These are phyloP conservation scores for Monochamus saltuarius DNA, from an alignment of 1,140 invertebrate genomes.

Conservation along the genomic window DNA sequence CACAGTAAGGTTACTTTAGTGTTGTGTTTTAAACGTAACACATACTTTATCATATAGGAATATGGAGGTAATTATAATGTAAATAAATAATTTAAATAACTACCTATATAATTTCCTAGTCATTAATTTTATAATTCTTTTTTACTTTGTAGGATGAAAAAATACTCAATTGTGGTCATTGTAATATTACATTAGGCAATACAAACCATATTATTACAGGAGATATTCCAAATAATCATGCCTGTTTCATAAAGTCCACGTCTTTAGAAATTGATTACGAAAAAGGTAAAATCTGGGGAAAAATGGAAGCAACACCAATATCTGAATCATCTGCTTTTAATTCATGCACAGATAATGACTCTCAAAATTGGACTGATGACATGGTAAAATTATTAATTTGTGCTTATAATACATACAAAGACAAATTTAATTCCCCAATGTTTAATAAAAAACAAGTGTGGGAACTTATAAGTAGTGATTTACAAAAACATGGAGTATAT, in stretches of 20 bases:
- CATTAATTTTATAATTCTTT: no score
- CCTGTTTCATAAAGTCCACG: background rate
- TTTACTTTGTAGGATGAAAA: no score
- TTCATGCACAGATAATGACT: background rate
- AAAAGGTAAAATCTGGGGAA: background rate
- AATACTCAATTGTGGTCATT: no score
- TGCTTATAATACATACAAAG: background rate
- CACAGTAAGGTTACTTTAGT: no score
- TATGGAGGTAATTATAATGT: no score
- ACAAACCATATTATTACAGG: no score
- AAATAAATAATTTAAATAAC: no score
- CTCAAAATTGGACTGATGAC: background rate
- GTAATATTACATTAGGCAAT: no score
- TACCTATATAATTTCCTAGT: no score
- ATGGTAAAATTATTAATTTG: background rate
- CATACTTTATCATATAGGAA: no score
- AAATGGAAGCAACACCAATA: background rate
- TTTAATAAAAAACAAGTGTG: background rate
- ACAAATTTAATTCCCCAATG: background rate
- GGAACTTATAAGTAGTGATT: background rate
- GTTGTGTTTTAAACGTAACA: no score
- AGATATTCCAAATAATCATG: background rate
- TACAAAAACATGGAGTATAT: background rate
- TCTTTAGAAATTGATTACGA: conserved; percentile 1
- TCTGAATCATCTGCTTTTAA: background rate